phyloP scores from a whole-genome alignment of 1,140 invertebrate genomes.

The Zaprionus gabonicus region DNA sequence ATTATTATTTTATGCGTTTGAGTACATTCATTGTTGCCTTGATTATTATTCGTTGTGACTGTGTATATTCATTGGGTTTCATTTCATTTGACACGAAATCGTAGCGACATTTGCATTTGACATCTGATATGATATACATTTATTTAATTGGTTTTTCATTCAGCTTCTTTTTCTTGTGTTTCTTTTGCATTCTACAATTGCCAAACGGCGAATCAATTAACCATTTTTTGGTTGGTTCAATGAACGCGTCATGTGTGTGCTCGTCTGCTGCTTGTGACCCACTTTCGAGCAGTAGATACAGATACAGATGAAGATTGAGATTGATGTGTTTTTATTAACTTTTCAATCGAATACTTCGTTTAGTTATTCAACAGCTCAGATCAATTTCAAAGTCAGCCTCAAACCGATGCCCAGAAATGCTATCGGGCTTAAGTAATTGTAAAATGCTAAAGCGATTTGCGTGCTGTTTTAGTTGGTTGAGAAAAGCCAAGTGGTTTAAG shows the following conservation, averaged over 20 bases:
- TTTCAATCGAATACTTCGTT: conserved; percentile 32
- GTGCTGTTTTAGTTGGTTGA: conserved; percentile 56
- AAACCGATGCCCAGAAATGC: conserved; percentile 35
- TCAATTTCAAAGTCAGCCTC: conserved; percentile 4
- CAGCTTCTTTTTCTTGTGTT: conserved; percentile 18
- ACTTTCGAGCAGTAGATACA: conserved; percentile 14
- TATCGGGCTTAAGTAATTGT: conserved; percentile 69
- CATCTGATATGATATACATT: conserved; percentile 52
- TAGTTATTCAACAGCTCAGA: background rate
- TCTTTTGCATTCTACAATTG: conserved; percentile 43
- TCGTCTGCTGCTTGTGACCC: conserved; percentile 25
- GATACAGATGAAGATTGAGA: conserved; percentile 37
- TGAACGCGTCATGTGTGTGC: conserved; percentile 28
- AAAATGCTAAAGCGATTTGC: conserved; percentile 62
- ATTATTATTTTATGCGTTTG: conserved; percentile 1
- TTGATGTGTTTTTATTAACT: conserved; percentile 53
- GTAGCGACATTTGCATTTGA: conserved; percentile 40
- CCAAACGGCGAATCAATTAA: conserved; percentile 65
- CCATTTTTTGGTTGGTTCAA: conserved; percentile 38
- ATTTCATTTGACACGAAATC: conserved; percentile 56
- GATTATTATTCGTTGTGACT: conserved; percentile 51
- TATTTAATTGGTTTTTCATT: conserved; percentile 62
- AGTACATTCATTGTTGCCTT: conserved; percentile 18
- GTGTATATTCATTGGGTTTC: conserved; percentile 63
- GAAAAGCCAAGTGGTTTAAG: conserved; percentile 45